phyloP scores from a whole-genome alignment of 1,140 invertebrate species.

The Anagrus nilaparvatae region DNA sequence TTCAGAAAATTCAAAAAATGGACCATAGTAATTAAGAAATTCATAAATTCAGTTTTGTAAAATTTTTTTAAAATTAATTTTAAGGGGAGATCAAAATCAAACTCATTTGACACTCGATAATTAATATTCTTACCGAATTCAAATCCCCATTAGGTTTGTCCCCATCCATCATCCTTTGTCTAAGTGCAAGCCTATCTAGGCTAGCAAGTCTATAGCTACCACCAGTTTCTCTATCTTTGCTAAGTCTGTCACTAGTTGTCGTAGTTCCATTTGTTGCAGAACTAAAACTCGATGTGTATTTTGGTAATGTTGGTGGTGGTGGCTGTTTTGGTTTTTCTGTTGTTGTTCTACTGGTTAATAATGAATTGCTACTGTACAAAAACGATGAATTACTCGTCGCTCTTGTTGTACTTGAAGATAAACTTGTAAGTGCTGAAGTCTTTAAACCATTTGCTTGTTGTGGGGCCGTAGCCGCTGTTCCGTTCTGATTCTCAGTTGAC shows the following conservation, averaged over 20 bases:
- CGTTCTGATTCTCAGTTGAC: conserved; percentile 37
- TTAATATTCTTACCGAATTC: conserved; percentile 35
- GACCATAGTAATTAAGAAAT: too few relatives aligned
- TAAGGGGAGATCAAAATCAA: too few relatives aligned
- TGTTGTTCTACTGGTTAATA: conserved; percentile 31
- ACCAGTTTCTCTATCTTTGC: conserved; percentile 45
- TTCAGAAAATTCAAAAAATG: too few relatives aligned
- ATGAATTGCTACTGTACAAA: conserved; percentile 39
- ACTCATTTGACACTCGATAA: too few relatives aligned
- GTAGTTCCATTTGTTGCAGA: conserved; percentile 42
- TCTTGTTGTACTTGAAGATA: conserved; percentile 22
- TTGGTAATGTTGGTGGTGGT: conserved; percentile 56
- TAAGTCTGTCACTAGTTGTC: conserved; percentile 39
- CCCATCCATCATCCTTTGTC: conserved; percentile 57
- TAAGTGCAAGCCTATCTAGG: conserved; percentile 56
- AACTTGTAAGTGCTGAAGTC: conserved; percentile 22
- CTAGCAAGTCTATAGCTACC: conserved; percentile 57
- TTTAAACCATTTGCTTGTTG: conserved; percentile 36
- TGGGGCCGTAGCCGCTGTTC: conserved; percentile 20
- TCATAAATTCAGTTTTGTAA: too few relatives aligned
- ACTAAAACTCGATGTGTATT: conserved; percentile 51
- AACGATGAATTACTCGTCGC: conserved; percentile 37
- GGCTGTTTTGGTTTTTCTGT: conserved; percentile 36
- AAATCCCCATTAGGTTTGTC: conserved; percentile 35
- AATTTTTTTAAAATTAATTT: too few relatives aligned